These are phyloP conservation scores for Drosophila nr. medialis DNA, from an alignment of 2,888 invertebrate species.

Conservation along the genomic window DNA sequence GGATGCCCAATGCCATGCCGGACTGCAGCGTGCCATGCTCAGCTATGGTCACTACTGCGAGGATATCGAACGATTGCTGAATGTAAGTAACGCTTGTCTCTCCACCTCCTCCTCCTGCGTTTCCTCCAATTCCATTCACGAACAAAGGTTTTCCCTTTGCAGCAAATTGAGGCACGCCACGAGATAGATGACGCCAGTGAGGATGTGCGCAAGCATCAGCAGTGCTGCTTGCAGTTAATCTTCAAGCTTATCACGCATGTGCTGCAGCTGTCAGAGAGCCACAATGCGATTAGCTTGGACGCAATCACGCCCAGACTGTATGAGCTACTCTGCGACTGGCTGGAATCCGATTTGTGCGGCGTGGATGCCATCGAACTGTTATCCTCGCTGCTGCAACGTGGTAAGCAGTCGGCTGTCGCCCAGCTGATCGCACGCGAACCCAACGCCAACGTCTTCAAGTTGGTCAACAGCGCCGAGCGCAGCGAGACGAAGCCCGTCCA, in stretches of 20 bases:
- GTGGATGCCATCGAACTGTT: constrained; percentile 80
- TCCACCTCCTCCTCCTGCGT: background rate
- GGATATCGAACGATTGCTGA: constrained; percentile 79
- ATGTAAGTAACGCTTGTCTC: constrained; percentile 68
- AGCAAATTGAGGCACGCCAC: constrained; percentile 72
- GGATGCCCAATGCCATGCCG: constrained; percentile 77
- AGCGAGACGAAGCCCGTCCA: constrained; percentile 71
- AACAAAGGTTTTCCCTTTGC: background rate
- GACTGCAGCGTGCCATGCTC: constrained; percentile 80
- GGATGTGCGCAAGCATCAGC: constrained; percentile 79
- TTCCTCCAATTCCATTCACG: background rate
- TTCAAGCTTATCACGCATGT: constrained; percentile 78
- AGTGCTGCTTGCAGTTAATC: constrained; percentile 76
- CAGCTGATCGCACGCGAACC: constrained; percentile 77
- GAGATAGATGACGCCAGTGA: constrained; percentile 78
- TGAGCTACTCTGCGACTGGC: constrained; percentile 78
- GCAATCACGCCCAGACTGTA: constrained; percentile 79
- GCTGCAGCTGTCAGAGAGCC: constrained; percentile 69
- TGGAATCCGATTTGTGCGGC: constrained; percentile 77
- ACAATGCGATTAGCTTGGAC: constrained; percentile 78
- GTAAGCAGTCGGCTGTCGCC: constrained; percentile 58
- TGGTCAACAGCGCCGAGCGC: constrained; percentile 78
- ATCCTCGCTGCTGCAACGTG: constrained; percentile 68
- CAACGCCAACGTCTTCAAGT: constrained; percentile 62
- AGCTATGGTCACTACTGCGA: constrained; percentile 76